Base-by-base conservation (phyloP, 1,140 invertebrate species). In the Diprion similis region DNA sequence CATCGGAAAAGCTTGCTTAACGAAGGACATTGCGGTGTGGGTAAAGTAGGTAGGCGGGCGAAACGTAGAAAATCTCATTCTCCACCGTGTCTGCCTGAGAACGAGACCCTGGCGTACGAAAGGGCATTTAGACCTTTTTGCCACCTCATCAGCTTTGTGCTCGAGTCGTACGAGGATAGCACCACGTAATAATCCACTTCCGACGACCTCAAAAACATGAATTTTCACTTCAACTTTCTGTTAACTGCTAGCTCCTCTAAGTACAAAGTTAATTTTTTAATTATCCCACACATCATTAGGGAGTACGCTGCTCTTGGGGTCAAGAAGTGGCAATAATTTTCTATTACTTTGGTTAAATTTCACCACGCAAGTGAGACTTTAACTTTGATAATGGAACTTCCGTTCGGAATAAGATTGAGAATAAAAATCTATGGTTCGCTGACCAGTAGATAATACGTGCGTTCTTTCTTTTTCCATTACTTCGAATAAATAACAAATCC, bases 221-320 rank as follows among this genome's bases (percentile, higher is more conserved):
- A 84, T 87, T 87, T 87, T 87, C 85, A 86, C 86, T 87, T 86
- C 82, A 87, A 86, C 84, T 87, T 86, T 83, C 72, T 81, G 81
- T 83, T 84, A 86, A 85, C 84, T 84, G 79, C 75, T 66, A 80
- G 74, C 75, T 71, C 73, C 76, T 76, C 81, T 82, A 83, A 83
- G 81, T 82, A 79, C 78, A 85, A 85, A 86, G 82, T 85, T 85
- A 78, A 84, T 86, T 86, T 84, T 85, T 85, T 85, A 86, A 85
- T 86, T 85, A 85, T 79, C 78, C 75, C 69, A 59, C n/a, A 59
- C n/a, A 59, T 59, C 51, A 59, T 59, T 59, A 59, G 51, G n/a
- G 6, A 59, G 51, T 59, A 15, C 51, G 11, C 51, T 8, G 11
- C 51, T 59, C 11, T 37, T 37, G 24, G 24, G 24, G 51, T 59